phyloP scores from a whole-genome alignment of 2,113 vertebrate species.

The Leucoraja erinaceus region DNA sequence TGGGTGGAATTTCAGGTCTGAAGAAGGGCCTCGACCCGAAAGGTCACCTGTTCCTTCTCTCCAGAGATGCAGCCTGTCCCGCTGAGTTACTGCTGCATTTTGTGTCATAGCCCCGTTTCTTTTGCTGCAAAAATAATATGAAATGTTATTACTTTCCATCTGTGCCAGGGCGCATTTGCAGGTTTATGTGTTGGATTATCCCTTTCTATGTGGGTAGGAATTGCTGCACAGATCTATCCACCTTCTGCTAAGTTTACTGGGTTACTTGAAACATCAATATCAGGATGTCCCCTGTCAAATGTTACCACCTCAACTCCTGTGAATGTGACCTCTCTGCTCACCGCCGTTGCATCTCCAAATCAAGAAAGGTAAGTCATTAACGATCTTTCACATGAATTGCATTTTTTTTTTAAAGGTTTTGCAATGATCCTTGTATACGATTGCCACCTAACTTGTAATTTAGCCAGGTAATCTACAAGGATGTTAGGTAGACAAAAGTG shows the following conservation, averaged over 20 bases:
- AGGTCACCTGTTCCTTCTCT: no score
- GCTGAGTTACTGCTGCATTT: no score
- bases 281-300: slow-evolving; percentile 6
- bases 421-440: not conserved
- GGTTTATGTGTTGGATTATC: slow-evolving; percentile 1
- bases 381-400: not conserved
- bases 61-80: no score
- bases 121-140: not conserved
- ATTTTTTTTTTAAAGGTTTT: not conserved
- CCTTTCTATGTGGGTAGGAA: slow-evolving; percentile 10
- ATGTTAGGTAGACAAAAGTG: not conserved
- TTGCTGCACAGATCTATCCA: slow-evolving; percentile 34
- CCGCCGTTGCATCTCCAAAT: not conserved
- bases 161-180: slow-evolving; percentile 7
- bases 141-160: not conserved
- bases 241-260: not conserved
- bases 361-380: not conserved
- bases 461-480: not conserved
- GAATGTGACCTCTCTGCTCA: not conserved
- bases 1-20: no score
- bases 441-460: not conserved
- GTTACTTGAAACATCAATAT: not conserved
- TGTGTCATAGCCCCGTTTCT: not conserved
- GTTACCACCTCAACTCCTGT: not conserved
- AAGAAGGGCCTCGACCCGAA: no score